A percentile compares a stretch with the other conserved stretches of the same genome.
phyloP scores from a whole-genome alignment of 2,888 invertebrate genomes.

The Alviniconcha strummeri region DNA sequence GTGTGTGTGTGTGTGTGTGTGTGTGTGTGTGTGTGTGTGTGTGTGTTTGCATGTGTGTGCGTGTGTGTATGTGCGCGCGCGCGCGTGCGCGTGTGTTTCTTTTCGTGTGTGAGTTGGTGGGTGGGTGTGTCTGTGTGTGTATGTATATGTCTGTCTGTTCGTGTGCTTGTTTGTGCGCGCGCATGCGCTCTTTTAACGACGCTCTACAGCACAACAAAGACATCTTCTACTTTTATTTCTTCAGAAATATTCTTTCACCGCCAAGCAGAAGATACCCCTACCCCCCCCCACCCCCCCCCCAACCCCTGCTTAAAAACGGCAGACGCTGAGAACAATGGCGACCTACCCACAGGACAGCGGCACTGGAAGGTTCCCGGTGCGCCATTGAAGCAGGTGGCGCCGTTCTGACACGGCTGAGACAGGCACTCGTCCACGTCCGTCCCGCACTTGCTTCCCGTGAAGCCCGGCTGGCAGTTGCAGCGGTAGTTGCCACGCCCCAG shows the following conservation, averaged over 20 bases:
- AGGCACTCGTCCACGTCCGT: slow-evolving; percentile 90
- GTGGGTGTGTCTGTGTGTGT: background rate
- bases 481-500: slow-evolving; percentile 34
- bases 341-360: slow-evolving; percentile 73
- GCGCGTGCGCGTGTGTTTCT: background rate
- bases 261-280: too few relatives aligned
- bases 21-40: background rate
- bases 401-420: slow-evolving; percentile 41
- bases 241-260: too few relatives aligned
- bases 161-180: background rate
- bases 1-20: background rate
- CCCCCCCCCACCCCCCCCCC: background rate
- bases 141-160: background rate
- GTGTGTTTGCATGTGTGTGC: background rate
- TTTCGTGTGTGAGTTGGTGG: background rate
- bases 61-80: background rate
- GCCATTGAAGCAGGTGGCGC: slow-evolving; percentile 33
- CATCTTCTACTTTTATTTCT: background rate
- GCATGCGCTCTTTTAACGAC: background rate
- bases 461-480: slow-evolving; percentile 14
- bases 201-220: background rate
- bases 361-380: slow-evolving; percentile 23
- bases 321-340: too few relatives aligned
- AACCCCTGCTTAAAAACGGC: background rate
- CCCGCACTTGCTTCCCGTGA: slow-evolving; percentile 79